These are phyloP conservation scores for Azemiops feae DNA, from an alignment of 2,113 vertebrate species.

Conservation along the genomic window DNA sequence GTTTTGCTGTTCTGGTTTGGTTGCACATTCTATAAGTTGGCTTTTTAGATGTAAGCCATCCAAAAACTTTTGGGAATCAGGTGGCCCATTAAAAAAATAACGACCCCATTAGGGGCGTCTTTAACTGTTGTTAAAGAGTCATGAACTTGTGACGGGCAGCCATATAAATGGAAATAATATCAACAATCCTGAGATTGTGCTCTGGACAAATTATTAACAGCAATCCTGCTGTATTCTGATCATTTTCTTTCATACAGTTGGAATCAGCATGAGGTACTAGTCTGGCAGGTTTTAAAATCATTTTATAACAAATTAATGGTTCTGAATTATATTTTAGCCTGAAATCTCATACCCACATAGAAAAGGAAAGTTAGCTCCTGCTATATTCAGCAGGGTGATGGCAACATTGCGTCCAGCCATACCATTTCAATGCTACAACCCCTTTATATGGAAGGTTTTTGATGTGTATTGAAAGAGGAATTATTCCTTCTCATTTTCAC, in stretches of 20 bases:
- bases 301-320: neutral
- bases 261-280: neutral
- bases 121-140: too few relatives aligned
- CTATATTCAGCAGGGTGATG: neutral
- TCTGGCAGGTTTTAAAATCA: neutral
- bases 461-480: constrained; percentile 7
- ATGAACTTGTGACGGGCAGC: too few relatives aligned
- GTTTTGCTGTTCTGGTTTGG: too few relatives aligned
- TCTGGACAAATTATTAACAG: too few relatives aligned
- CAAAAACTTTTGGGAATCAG: too few relatives aligned
- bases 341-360: neutral
- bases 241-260: neutral
- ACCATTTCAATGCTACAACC: neutral
- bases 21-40: too few relatives aligned
- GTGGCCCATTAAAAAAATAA: too few relatives aligned
- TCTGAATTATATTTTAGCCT: neutral
- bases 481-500: neutral
- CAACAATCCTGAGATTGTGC: too few relatives aligned
- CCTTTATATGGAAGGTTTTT: neutral
- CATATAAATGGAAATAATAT: too few relatives aligned
- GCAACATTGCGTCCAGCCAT: fast-evolving
- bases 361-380: neutral
- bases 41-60: too few relatives aligned
- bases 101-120: too few relatives aligned
- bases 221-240: too few relatives aligned